phyloP scores from a whole-genome alignment of 1,140 invertebrate species.

The Phenacoccus solenopsis region DNA sequence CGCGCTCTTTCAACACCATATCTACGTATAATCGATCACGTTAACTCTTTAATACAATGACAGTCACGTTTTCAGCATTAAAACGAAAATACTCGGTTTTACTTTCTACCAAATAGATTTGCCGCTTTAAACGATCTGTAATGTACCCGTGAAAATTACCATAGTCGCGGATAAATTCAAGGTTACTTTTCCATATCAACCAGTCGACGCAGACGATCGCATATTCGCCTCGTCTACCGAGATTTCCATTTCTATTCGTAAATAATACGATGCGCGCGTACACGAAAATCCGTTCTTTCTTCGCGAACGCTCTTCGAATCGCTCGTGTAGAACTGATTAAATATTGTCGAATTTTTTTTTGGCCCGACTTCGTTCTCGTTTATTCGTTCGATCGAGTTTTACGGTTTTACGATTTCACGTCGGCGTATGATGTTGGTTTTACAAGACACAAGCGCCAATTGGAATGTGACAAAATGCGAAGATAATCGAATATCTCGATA shows the following conservation, averaged over 20 bases:
- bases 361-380: background rate
- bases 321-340: constrained; percentile 1
- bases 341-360: background rate
- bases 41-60: background rate
- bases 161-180: background rate
- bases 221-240: no score
- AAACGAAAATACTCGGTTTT: background rate
- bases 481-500: no score
- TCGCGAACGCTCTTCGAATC: background rate
- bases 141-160: background rate
- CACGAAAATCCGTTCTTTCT: no score
- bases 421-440: background rate
- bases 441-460: no score
- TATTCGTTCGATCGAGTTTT: background rate
- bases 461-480: no score
- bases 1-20: no score
- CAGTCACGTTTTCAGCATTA: background rate
- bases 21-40: background rate
- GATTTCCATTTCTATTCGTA: no score
- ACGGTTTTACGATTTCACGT: background rate
- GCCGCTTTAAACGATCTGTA: background rate
- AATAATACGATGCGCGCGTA: no score
- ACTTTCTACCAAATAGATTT: background rate
- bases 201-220: no score
- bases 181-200: background rate